Evolutionary conservation across 2,888 invertebrate species (phyloP), one percentile per base, ranked within the genome.

Genomic region (Automeris io): DNA sequence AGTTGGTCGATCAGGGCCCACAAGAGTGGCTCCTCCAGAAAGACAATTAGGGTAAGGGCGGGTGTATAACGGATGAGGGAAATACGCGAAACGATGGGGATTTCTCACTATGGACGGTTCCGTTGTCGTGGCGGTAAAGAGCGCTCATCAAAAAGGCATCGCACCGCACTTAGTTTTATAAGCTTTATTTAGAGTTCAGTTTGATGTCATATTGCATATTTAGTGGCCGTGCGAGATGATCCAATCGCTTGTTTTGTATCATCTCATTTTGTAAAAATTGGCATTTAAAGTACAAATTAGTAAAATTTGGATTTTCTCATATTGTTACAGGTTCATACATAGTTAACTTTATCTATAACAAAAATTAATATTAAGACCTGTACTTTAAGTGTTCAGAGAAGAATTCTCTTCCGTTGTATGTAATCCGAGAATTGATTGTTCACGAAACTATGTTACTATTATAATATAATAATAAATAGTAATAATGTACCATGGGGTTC

Each of bases 221-320:
- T 68, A 68, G 71, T 76, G 74, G 70, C 68, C 75, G 75, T 73
- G 70, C 72, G 83, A 78, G 83, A 71, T 80, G 83, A 76, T 66
- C 64, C 75, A 72, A 70, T 57, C 58, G 63, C 67, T 63, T n/a
- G n/a, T n/a, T n/a, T 70, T 72, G 83, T 73, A 53, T 75, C 83
- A 76, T 79, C 82, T 81, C 82, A 78, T 79, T 66, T 5, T 81
- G 82, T 80, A 74, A 73, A n/a, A n/a, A 83, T 83, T 81, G 83
- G 83, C 85, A 85, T 83, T 85, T 85, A 85, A 85, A 86, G 85
- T 86, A 85, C 86, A 86, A 86, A 85, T 80, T 82, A 83, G 85
- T 85, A 82, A 83, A 85, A 80, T 83, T 81, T 78, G 73, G 80
- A 85, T 82, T 83, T 81, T 81, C 70, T 85, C 71, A 72, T 82